Percentiles rank a stretch among this genome's conserved stretches.
These are phyloP conservation scores for Alexandromys fortis DNA, from an alignment of 2,113 vertebrate species.

Conservation along the genomic window DNA sequence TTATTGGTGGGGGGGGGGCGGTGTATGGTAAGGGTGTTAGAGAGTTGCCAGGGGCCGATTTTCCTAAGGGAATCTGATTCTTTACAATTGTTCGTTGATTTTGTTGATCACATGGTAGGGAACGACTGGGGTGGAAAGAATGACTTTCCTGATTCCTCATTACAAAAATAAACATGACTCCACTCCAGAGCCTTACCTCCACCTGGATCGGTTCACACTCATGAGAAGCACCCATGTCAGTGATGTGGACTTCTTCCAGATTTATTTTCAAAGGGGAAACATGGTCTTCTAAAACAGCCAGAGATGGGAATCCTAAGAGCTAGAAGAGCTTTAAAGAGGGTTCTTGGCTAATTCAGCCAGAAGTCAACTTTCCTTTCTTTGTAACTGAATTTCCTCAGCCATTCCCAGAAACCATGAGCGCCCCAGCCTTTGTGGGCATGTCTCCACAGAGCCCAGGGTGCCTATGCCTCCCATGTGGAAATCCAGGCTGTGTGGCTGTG, in stretches of 20 bases:
- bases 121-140: background rate
- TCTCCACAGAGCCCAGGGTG: background rate
- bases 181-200: background rate
- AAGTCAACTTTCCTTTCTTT: conserved; percentile 4
- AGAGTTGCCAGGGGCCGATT: background rate
- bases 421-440: background rate
- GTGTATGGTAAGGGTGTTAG: background rate
- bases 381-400: background rate
- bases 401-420: background rate
- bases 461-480: conserved; percentile 31
- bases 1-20: background rate
- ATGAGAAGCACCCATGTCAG: background rate
- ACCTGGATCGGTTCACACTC: background rate
- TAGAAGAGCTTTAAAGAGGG: background rate
- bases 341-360: background rate
- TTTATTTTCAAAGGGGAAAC: background rate
- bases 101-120: background rate
- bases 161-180: background rate
- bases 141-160: conserved; percentile 20
- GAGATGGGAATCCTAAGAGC: background rate
- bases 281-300: background rate
- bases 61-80: conserved; percentile 1
- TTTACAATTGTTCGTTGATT: background rate
- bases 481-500: conserved; percentile 57
- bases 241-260: background rate